These are phyloP conservation scores for Pangasius mekongensis DNA, from an alignment of 2,797 vertebrate species.

Conservation along the genomic window DNA sequence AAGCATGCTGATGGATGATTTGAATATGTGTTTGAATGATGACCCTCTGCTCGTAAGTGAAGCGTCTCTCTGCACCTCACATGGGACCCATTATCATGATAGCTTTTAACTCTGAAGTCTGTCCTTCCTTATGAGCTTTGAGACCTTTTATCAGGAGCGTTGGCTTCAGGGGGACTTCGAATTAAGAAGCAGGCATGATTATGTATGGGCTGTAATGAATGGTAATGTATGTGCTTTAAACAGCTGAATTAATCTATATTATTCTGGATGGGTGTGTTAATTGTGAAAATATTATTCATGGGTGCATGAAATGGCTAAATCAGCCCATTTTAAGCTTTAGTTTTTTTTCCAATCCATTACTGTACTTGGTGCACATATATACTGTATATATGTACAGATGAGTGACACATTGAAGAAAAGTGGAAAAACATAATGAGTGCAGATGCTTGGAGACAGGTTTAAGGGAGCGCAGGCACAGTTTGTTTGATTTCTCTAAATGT, in stretches of 20 bases:
- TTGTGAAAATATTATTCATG: slow-evolving; percentile 3
- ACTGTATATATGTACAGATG: background rate
- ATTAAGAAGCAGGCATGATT: slow-evolving; percentile 21
- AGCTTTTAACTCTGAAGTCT: slow-evolving; percentile 47
- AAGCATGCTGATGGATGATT: slow-evolving; percentile 46
- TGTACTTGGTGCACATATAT: background rate
- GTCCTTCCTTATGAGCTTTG: slow-evolving; percentile 24
- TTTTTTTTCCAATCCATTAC: background rate
- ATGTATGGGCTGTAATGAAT: slow-evolving; percentile 35
- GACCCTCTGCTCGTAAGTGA: slow-evolving; percentile 43
- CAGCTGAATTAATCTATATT: slow-evolving; percentile 7
- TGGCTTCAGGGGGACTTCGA: slow-evolving; percentile 16
- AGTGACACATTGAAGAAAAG: too few species aligned
- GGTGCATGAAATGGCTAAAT: slow-evolving; percentile 1
- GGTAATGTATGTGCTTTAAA: slow-evolving; percentile 24
- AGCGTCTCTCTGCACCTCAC: slow-evolving; percentile 39
- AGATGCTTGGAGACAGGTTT: too few species aligned
- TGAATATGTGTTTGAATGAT: slow-evolving; percentile 51
- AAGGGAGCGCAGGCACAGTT: too few species aligned
- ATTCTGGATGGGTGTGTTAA: slow-evolving; percentile 17
- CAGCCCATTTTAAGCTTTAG: background rate
- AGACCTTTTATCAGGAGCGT: slow-evolving; percentile 16
- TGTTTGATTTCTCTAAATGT: too few species aligned
- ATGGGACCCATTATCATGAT: slow-evolving; percentile 45
- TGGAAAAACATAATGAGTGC: too few species aligned